Base-by-base conservation (phyloP, 2,797 vertebrate genomes). In the Peromyscus nudipes region DNA sequence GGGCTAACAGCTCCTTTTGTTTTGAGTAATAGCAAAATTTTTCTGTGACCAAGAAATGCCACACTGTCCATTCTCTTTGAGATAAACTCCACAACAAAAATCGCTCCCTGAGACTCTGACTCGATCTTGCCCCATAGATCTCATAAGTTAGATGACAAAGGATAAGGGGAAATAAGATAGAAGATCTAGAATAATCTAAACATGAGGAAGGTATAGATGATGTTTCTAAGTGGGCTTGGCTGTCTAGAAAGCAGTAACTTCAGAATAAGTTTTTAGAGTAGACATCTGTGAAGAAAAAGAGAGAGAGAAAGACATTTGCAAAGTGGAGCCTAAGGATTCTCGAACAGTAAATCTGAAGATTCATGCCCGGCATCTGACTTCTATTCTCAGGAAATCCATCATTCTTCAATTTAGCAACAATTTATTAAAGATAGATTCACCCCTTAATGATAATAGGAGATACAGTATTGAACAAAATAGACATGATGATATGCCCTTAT, bases 391-490 rank as follows among this genome's bases (percentile, higher is more conserved):
- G 13, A 40, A 96, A 87, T 89, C 29, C 37, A 73, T 73, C 27
- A 80, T 79, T 90, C 73, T 55, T 49, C 75, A 65, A 76, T n/a
- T 92, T 75, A 31, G 86, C 57, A 92, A 95, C 81, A 89, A 60
- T 75, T 46, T 69, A 80, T 80, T 89, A 92, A 88, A 88, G 17
- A 23, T 31, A 93, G 21, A 69, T 34, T 87, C 87, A 52, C 16
- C 62, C 16, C 55, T 76, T 34, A 4, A 12, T 95, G 93, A 90
- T 77, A 85, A 76, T 25, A 75, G 5, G 27, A 95, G 16, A 94
- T 69, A 94, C 87, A 90, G 69, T 4, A 76, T 34, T 75, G 14
- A 92, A 80, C 34, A 92, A 92, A 93, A 29, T 7, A 88, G 13
- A 69, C 16, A 67, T 65, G 43, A 84, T 71, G 34, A 71, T 82